These are phyloP conservation scores for Leptobrachium ailaonicum DNA, from an alignment of 2,113 vertebrate species.

Conservation along the genomic window DNA sequence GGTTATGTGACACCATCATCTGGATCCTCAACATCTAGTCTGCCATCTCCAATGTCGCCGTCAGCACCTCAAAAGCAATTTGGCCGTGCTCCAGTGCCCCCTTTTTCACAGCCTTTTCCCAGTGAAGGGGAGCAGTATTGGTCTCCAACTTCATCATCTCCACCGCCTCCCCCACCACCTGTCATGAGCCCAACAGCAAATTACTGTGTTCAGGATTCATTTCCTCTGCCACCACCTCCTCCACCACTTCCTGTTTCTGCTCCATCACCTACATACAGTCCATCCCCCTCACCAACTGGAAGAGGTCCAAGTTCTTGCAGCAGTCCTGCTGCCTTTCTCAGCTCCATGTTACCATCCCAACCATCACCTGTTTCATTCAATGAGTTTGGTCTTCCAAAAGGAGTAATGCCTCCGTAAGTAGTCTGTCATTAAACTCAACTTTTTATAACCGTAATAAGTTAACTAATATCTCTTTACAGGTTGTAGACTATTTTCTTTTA, in stretches of 20 bases:
- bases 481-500: too few relatives aligned
- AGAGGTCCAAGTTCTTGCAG: slow-evolving; percentile 67
- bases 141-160: slow-evolving; percentile 84
- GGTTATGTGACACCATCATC: slow-evolving; percentile 82
- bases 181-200: slow-evolving; percentile 73
- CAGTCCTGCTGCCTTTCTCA: slow-evolving; percentile 89
- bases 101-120: slow-evolving; percentile 71
- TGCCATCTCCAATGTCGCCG: slow-evolving; percentile 88
- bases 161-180: slow-evolving; percentile 89
- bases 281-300: slow-evolving; percentile 60
- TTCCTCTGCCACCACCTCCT: slow-evolving; percentile 78
- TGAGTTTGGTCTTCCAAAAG: slow-evolving; percentile 88
- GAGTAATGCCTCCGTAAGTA: slow-evolving; percentile 78
- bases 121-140: slow-evolving; percentile 72
- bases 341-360: slow-evolving; percentile 85
- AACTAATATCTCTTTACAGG: too few relatives aligned
- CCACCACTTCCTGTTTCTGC: slow-evolving; percentile 70
- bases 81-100: slow-evolving; percentile 68
- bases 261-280: slow-evolving; percentile 61
- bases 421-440: slow-evolving; percentile 4
- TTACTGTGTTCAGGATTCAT: slow-evolving; percentile 65
- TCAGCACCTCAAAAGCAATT: slow-evolving; percentile 77
- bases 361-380: slow-evolving; percentile 76
- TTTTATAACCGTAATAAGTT: too few relatives aligned
- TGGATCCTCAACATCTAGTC: slow-evolving; percentile 83